Conservation (phyloP, 2,888 invertebrate species). For the Cephus sareptanus region DNA sequence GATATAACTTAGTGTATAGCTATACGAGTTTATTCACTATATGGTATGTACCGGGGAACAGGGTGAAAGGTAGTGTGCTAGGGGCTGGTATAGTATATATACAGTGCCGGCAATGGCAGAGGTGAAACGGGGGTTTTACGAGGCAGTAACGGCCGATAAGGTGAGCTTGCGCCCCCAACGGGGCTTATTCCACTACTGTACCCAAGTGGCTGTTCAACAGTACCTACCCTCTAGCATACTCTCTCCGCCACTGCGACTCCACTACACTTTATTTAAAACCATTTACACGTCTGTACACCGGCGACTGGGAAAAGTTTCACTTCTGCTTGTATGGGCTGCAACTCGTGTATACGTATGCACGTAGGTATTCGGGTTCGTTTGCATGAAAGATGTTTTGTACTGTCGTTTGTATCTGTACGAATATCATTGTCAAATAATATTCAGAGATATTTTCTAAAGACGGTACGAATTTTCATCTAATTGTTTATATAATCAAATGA, state of each 20-base stretch:
- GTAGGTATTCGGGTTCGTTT: neutral
- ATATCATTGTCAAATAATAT: neutral
- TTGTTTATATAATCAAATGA: neutral
- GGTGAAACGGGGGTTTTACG: conserved; percentile 62
- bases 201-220: conserved; percentile 64
- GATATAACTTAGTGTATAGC: neutral
- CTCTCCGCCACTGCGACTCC: conserved; percentile 29
- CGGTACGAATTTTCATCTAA: neutral
- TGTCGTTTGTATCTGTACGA: neutral
- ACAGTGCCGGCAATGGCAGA: conserved; percentile 39
- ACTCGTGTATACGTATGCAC: neutral
- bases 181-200: conserved; percentile 63
- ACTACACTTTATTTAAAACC: conserved; percentile 50
- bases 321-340: neutral
- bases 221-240: conserved; percentile 37
- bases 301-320: conserved; percentile 5
- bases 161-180: conserved; percentile 61
- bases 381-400: neutral
- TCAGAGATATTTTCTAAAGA: neutral
- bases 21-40: neutral
- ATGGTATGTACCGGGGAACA: conserved; percentile 17
- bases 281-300: conserved; percentile 44
- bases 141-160: conserved; percentile 67
- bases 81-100: conserved; percentile 25
- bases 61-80: conserved; percentile 39